Evolutionary conservation across 1,140 invertebrate genomes (phyloP).

Genomic region (Sycophaga agraensis): DNA sequence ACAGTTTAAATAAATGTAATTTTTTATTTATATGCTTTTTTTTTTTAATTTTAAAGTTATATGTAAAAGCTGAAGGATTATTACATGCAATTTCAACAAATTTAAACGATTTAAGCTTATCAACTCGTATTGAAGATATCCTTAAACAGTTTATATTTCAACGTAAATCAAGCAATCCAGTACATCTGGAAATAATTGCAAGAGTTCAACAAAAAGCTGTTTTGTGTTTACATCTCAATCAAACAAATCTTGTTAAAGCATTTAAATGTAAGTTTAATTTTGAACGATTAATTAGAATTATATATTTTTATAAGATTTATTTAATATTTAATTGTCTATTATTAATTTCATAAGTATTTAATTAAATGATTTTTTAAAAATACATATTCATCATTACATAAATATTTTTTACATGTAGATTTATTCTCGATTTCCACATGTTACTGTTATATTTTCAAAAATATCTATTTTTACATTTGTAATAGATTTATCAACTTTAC

Average conservation of each 20-base stretch:
- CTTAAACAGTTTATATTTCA: constrained; percentile 58
- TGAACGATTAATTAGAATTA: too few relatives aligned
- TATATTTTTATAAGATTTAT: constrained; percentile 32
- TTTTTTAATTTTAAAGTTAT: constrained; percentile 51
- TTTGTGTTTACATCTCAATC: constrained; percentile 62
- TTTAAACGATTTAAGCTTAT: constrained; percentile 42
- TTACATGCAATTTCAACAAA: constrained; percentile 47
- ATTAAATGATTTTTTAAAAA: background rate
- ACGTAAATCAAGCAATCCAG: constrained; percentile 48
- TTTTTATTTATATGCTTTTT: background rate
- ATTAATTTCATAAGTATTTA: background rate
- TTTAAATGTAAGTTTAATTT: constrained; percentile 47
- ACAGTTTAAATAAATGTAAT: background rate
- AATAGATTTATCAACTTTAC: constrained; percentile 48
- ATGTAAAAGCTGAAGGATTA: constrained; percentile 62
- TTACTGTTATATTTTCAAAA: too few relatives aligned
- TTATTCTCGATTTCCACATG: too few relatives aligned
- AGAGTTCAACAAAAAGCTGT: constrained; percentile 63
- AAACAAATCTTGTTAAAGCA: constrained; percentile 57
- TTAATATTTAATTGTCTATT: background rate
- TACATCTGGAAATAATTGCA: constrained; percentile 63
- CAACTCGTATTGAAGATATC: constrained; percentile 55
- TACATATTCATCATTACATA: constrained; percentile 35
- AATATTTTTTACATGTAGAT: too few relatives aligned
- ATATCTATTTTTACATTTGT: constrained; percentile 43